Evolutionary conservation across 1,140 invertebrate genomes (phyloP), one percentile per base, ranked within the genome.

Genomic region (Centruroides vittatus): DNA sequence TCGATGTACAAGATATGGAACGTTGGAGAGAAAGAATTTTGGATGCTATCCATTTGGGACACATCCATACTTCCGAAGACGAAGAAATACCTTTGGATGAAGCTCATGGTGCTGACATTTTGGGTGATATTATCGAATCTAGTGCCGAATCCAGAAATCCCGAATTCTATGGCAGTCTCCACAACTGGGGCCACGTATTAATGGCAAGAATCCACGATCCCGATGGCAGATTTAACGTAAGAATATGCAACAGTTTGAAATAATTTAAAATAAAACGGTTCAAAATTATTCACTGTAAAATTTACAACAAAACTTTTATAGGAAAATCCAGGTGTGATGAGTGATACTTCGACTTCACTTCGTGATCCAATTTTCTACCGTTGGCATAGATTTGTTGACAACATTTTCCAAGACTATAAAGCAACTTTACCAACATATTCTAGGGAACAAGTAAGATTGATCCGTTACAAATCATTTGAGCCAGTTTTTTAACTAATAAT

Each of bases 71-170:
- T 48, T 51, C 6, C 49, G 50, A 62, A 54, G 62, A 59, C 48
- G 1, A 47, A 12, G 35, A 35, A n/a, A 35, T 56, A 4, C 3
- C 55, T 12, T 23, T 63, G 3, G 36, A 47, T 52, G 58, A 60
- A 5, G 46, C 10, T 50, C 35, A 34, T 6, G 62, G 62, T 11
- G 58, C 58, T 53, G 53, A 77, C 49, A 69, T 82, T 53, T 70
- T 84, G 34, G 79, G 78, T 35, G 75, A 80, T 55, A 65, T 80
- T 13, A 72, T 83, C 3, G 73, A 81, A 64, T 78, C 78, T 11
- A 80, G 79, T 60, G 67, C 71, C 11, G 78, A 78, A 57, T 76
- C 74, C n/a, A 52, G 75, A 3, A 75, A 80, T 64, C 59, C 62
- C 6, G 67, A 69, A 36, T 75, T 72, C 66, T 81, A 78, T 58